Percentiles rank a stretch among this genome's conserved stretches.
These are phyloP conservation scores for Zele albiditarsus DNA, from an alignment of 2,888 invertebrate species.

Conservation along the genomic window DNA sequence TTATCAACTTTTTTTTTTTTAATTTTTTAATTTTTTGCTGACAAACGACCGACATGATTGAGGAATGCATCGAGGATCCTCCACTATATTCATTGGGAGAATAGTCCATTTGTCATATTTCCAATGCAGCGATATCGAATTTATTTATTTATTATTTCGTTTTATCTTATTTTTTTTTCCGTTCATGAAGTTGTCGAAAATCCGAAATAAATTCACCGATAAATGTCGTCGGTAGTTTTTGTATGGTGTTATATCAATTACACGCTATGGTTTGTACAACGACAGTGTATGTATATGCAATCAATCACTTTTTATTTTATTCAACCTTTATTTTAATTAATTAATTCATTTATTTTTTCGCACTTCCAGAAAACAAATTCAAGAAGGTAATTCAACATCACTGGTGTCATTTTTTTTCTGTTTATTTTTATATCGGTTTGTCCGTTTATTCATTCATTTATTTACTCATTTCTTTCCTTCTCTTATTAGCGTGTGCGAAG, in stretches of 20 bases:
- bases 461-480: neutral
- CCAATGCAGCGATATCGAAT: constrained; percentile 3
- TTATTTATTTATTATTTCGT: neutral
- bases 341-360: neutral
- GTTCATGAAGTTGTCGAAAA: constrained; percentile 2
- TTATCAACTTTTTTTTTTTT: constrained; percentile 6
- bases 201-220: constrained; percentile 13
- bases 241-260: constrained; percentile 12
- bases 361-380: neutral
- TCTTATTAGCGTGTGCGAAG: neutral
- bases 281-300: constrained; percentile 20
- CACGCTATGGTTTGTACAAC: constrained; percentile 25
- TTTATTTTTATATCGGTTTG: neutral
- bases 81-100: constrained; percentile 13
- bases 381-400: neutral
- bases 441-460: neutral
- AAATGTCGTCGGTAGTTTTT: neutral
- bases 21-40: constrained; percentile 10
- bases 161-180: neutral
- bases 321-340: neutral
- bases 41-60: constrained; percentile 25
- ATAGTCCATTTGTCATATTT: constrained; percentile 26
- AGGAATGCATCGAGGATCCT: constrained; percentile 18
- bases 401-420: neutral
- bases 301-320: constrained; percentile 21